Evolutionary conservation across 2,113 vertebrate genomes (phyloP), one percentile per base, ranked within the genome.

Genomic region (Spheniscus mendiculus): DNA sequence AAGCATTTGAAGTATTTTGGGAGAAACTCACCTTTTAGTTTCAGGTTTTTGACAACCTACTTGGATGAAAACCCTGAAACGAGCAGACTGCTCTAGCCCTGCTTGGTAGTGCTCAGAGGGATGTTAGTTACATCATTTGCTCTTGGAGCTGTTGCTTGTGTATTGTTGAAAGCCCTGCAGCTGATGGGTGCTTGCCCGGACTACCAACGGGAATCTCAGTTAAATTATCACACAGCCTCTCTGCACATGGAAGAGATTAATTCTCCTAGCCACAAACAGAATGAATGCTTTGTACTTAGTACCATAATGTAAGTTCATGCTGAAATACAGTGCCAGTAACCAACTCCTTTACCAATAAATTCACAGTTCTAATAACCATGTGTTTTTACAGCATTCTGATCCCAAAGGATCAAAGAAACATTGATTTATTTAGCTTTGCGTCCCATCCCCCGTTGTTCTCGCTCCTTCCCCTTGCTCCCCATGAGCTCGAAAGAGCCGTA

Each of bases 201-300:
- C 93, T 74, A 94, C 95, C 95, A 90, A 83, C 6, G 1, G 84
- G 95, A 81, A 53, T 97, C 97, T 95, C 89, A 8, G 87, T 83
- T 92, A 94, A 94, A 96, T 92, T 87, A 91, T 95, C 95, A 83
- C 91, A 91, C 79, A 56, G 79, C 40, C 89, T 92, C 88, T 87
- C 47, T 92, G 95, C 98, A 98, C 97, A 98, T 98, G 98, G 98
- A 98, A 97, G 94, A 95, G 90, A 98, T 98, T 97, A 97, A 96
- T 98, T 93, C 93, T 66, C 67, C 65, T 10, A 79, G 92, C 96
- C 92, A 79, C 96, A 96, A 89, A 97, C 91, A 96, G 93, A 97
- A 95, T 13, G 83, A 95, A 89, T 32, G 47, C 95, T 97, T 94
- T 98, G 95, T 98, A 95, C 94, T 97, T 92, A 14, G 87, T 19